phyloP scores from a whole-genome alignment of 2,797 vertebrate genomes.

The Brachyrhaphis roseni region DNA sequence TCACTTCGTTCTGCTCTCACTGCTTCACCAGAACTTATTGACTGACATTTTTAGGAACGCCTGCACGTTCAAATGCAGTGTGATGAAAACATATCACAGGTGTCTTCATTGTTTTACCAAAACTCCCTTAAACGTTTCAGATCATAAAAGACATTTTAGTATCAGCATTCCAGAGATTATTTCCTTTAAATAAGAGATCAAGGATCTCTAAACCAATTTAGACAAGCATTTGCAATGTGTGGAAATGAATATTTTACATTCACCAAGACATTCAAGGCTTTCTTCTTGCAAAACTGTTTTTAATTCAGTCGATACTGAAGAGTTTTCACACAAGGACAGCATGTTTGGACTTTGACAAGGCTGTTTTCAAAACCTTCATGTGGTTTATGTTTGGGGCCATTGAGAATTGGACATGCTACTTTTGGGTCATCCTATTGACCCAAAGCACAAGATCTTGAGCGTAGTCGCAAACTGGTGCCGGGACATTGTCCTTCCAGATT shows the following conservation, averaged over 20 bases:
- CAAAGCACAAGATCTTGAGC: no score
- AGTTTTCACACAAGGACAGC: neutral
- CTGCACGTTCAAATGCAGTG: neutral
- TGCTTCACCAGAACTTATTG: neutral
- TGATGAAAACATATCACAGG: neutral
- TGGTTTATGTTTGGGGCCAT: neutral
- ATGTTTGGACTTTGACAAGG: neutral
- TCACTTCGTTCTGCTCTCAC: neutral
- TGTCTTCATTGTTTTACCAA: neutral
- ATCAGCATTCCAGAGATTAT: neutral
- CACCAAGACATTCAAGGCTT: neutral
- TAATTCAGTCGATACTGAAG: neutral
- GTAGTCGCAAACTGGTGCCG: neutral
- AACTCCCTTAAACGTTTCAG: neutral
- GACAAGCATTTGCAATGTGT: neutral
- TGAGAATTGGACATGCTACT: neutral
- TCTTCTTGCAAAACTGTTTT: neutral
- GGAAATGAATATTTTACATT: neutral
- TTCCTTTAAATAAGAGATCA: no score
- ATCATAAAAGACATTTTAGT: neutral
- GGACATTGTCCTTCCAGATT: neutral
- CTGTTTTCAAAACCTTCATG: neutral
- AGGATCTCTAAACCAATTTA: no score
- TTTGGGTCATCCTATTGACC: neutral
- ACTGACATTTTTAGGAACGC: neutral